phyloP scores from a whole-genome alignment of 2,113 vertebrate genomes.

The Myocastor coypus region DNA sequence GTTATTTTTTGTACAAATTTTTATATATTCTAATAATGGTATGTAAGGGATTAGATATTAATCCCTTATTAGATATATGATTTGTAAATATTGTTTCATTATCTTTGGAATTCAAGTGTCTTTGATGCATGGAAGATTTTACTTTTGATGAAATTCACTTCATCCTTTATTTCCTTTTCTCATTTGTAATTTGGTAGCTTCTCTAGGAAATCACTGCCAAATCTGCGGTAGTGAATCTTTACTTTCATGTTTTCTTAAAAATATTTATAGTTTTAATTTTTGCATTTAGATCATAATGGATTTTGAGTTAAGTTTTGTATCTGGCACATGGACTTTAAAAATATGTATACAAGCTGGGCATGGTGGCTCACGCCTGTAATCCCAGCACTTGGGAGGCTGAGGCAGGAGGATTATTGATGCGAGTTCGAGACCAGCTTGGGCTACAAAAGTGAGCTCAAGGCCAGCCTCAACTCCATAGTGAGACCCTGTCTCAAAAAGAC shows the following conservation, averaged over 20 bases:
- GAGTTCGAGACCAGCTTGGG: too few relatives aligned
- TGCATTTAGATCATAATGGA: neutral
- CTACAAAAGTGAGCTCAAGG: too few relatives aligned
- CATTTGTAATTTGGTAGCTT: neutral
- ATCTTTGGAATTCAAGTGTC: neutral
- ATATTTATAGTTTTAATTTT: neutral
- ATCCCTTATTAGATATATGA: neutral
- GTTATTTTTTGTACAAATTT: neutral
- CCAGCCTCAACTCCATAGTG: too few relatives aligned
- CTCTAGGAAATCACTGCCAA: neutral
- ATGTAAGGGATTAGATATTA: neutral
- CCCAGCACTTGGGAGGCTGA: too few relatives aligned
- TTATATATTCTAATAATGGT: neutral
- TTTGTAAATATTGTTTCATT: neutral
- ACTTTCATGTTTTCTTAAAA: neutral
- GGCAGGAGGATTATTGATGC: too few relatives aligned
- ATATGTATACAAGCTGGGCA: too few relatives aligned
- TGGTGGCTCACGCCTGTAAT: too few relatives aligned
- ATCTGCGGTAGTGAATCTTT: neutral
- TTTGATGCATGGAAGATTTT: neutral
- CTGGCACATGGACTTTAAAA: neutral
- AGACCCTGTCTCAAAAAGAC: too few relatives aligned
- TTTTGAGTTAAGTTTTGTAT: neutral
- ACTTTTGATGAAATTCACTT: neutral
- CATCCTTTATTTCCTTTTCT: neutral